Evolutionary conservation across 2,113 vertebrate species (phyloP), one percentile per base, ranked within the genome.

Genomic region (Pluvialis apricaria): DNA sequence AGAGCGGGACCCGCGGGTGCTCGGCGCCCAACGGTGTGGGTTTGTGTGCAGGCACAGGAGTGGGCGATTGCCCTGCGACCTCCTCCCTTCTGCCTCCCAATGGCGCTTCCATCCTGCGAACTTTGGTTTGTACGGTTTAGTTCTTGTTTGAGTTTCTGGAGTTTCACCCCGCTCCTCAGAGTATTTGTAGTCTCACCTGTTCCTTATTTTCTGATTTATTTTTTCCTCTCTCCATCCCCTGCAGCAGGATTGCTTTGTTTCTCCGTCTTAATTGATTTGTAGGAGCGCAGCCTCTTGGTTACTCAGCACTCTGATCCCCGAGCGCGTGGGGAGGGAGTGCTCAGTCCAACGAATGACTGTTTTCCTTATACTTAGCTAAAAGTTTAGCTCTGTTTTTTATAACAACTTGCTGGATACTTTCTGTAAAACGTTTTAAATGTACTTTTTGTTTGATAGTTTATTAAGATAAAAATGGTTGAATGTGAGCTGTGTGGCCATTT

Each of bases 21-120:
- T 78, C 2, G 0, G 29, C 61, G 20, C 49, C 61, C 1, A 0
- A 5, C 22, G 1, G 15, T 42, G 31, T 1, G 2, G 22, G 65
- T 26, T 13, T 11, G 6, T 16, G 49, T 16, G 68, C 26, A 4
- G 54, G 25, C 36, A 7, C 2, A 1, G 19, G 15, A 19, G 58
- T 1, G 2, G n/a, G 21, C 5, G 5, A 1, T 40, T 14, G 64
- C 51, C 68, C 64, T 26, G 32, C 2, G 17, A 40, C 52, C 47
- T 85, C 24, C 25, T 65, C 36, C 65, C 25, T 32, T 15, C 42
- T 83, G n/a, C 8, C 31, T 66, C 47, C 49, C 44, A 18, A 2
- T 45, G 38, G 38, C 32, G 49, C 36, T 62, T 57, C 40, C 18
- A 17, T 73, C 40, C 31, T 47, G 2, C 0, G 1, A 55, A 1